Conservation (phyloP, 2,888 invertebrate genomes). For the Epiblema foenella region DNA sequence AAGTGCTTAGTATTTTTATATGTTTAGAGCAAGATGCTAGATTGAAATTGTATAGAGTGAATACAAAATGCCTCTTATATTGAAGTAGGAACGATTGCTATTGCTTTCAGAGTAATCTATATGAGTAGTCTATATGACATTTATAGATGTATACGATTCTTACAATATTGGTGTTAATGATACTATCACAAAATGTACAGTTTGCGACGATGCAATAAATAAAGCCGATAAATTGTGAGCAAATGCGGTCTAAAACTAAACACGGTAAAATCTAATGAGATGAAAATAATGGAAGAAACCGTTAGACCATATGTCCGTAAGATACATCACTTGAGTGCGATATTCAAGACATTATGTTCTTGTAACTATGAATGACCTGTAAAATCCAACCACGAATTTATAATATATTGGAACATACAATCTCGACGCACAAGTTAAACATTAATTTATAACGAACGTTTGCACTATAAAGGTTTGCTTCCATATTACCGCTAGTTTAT, state of each 20-base stretch:
- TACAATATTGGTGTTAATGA: conserved; percentile 36
- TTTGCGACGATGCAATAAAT: conserved; percentile 36
- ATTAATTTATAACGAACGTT: conserved; percentile 12
- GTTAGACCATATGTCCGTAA: not conserved
- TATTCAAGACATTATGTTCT: not conserved
- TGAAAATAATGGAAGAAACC: conserved; percentile 14
- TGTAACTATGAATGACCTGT: not conserved
- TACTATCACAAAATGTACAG: conserved; percentile 40
- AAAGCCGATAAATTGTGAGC: conserved; percentile 39
- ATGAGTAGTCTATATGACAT: conserved; percentile 42
- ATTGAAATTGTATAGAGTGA: not conserved
- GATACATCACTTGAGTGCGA: not conserved
- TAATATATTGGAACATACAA: not conserved
- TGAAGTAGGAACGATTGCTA: conserved; percentile 45
- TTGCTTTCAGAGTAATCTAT: conserved; percentile 44
- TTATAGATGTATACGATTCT: conserved; percentile 17
- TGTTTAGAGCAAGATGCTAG: not conserved
- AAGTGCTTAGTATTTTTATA: no score
- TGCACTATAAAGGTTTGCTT: conserved; percentile 12
- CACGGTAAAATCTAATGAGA: conserved; percentile 31
- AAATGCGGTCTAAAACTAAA: conserved; percentile 40
- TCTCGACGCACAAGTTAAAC: conserved; percentile 6
- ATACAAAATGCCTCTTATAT: conserved; percentile 22
- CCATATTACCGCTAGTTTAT: not conserved
- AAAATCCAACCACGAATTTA: no score